These are phyloP conservation scores for Tetraneura akinire DNA, from an alignment of 1,140 invertebrate species.

Conservation along the genomic window DNA sequence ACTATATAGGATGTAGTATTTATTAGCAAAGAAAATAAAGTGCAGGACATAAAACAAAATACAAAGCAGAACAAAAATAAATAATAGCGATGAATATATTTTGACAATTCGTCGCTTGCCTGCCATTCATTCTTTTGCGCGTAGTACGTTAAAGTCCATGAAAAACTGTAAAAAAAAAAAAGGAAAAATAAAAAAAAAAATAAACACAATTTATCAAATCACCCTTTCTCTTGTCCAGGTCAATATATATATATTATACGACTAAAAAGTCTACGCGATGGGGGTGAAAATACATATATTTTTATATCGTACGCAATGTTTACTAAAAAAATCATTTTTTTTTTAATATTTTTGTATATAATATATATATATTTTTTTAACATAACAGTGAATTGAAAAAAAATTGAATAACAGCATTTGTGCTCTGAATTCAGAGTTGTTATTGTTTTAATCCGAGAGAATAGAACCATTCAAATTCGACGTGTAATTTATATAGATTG, in stretches of 20 bases:
- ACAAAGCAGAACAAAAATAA: conserved; percentile 25
- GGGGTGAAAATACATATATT: conserved; percentile 41
- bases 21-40: conserved; percentile 38
- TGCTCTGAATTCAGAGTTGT: conserved; percentile 24
- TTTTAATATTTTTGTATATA: not conserved
- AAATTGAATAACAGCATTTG: conserved; percentile 34
- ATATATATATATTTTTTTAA: not conserved
- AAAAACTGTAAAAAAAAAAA: conserved; percentile 33
- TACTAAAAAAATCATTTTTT: conserved; percentile 32
- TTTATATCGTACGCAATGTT: conserved; percentile 34
- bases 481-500: conserved; percentile 43
- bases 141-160: conserved; percentile 35
- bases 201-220: conserved; percentile 37
- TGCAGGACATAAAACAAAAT: conserved; percentile 24
- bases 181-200: conserved; percentile 40
- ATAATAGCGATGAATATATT: conserved; percentile 35
- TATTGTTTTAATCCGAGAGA: conserved; percentile 34
- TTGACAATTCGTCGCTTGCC: conserved; percentile 42
- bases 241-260: conserved; percentile 5
- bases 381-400: conserved; percentile 18
- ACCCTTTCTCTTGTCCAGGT: conserved; percentile 33
- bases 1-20: conserved; percentile 26
- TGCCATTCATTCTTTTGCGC: conserved; percentile 41
- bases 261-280: not conserved
- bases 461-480: conserved; percentile 44